phyloP scores from a whole-genome alignment of 2,888 invertebrate genomes.

The Caenorhabditis uteleia region DNA sequence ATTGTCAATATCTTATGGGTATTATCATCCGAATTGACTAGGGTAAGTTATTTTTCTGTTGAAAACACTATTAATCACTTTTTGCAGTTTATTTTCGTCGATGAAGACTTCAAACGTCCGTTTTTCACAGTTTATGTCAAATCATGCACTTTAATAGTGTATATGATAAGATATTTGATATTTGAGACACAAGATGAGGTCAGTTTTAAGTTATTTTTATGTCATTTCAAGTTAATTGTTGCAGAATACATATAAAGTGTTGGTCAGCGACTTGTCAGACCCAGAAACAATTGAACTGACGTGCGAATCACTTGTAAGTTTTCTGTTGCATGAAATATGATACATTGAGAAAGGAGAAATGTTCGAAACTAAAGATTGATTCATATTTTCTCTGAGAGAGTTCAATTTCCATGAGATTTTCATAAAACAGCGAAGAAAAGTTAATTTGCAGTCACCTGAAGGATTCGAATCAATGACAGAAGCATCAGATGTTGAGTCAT shows the following conservation, averaged over 20 bases:
- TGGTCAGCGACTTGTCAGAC: conserved; percentile 22
- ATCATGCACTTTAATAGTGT: conserved; percentile 90
- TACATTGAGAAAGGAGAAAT: no score
- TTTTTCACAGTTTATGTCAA: conserved; percentile 94
- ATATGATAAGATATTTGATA: conserved; percentile 78
- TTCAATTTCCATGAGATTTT: neutral
- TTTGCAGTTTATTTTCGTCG: conserved; percentile 76
- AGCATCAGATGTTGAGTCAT: conserved; percentile 42
- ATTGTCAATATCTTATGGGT: conserved; percentile 95
- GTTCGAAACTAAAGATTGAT: neutral
- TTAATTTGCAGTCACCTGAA: conserved; percentile 42
- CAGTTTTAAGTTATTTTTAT: neutral
- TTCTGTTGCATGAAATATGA: no score
- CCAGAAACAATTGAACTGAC: conserved; percentile 27
- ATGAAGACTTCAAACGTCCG: conserved; percentile 87
- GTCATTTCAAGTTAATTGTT: neutral
- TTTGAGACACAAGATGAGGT: conserved; percentile 21
- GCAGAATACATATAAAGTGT: conserved; percentile 27
- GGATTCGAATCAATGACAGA: conserved; percentile 49
- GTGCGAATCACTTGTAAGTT: conserved; percentile 28
- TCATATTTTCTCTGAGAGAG: neutral
- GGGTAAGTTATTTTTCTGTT: conserved; percentile 75
- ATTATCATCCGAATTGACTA: conserved; percentile 89
- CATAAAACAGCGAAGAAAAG: no score
- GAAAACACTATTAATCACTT: neutral